Conservation (phyloP, 1,140 invertebrate species). For the Latrodectus geometricus region DNA sequence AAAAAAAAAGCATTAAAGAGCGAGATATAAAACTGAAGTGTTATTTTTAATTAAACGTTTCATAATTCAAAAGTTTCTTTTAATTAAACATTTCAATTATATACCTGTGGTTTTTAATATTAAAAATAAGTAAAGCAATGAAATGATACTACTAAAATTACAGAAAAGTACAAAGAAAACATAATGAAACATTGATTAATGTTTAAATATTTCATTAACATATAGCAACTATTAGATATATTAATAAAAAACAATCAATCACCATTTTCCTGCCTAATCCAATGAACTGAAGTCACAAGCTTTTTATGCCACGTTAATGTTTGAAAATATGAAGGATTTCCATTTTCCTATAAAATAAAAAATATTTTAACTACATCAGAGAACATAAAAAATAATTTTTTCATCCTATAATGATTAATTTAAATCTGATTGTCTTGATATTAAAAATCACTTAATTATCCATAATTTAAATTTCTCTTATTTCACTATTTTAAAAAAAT, state of each 20-base stretch:
- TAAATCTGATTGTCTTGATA: neutral
- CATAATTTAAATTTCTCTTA: neutral
- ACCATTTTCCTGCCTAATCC: conserved; percentile 72
- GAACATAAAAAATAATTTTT: neutral
- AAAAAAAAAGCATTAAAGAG: no score
- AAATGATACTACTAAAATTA: conserved; percentile 38
- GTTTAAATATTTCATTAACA: conserved; percentile 7
- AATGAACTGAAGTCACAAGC: conserved; percentile 81
- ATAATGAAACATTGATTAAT: conserved; percentile 54
- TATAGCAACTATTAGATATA: no score
- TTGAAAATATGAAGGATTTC: conserved; percentile 70
- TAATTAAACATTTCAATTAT: no score
- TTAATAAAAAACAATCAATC: neutral
- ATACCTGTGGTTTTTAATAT: no score
- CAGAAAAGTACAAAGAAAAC: conserved; percentile 17
- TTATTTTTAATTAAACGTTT: no score
- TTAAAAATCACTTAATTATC: neutral
- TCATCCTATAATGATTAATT: neutral
- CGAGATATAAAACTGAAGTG: no score
- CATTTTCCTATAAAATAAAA: neutral
- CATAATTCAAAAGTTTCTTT: no score
- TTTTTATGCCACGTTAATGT: conserved; percentile 75
- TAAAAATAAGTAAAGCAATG: conserved; percentile 32
- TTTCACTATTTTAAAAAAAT: neutral
- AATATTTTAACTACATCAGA: neutral